A percentile compares a stretch with the other conserved stretches of the same genome.
These are phyloP conservation scores for Tinamus major DNA, from an alignment of 2,797 vertebrate genomes.

Conservation along the genomic window DNA sequence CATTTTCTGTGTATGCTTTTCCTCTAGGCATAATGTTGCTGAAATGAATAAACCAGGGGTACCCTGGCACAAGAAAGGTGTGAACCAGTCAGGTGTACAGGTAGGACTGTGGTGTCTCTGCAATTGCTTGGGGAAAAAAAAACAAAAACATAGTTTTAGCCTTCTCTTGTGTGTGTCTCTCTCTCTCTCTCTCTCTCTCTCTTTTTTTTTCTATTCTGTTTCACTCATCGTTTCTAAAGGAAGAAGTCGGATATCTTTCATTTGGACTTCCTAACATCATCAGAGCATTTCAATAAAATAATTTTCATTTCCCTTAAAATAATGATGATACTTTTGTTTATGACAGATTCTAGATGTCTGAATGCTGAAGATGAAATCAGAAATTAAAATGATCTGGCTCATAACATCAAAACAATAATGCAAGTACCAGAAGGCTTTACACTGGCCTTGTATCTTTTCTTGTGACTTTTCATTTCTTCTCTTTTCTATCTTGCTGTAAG, in stretches of 20 bases:
- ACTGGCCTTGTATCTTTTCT: conserved; percentile 11
- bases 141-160: background rate
- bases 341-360: background rate
- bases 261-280: background rate
- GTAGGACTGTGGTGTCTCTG: background rate
- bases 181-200: background rate
- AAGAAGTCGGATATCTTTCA: background rate
- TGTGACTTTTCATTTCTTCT: conserved; percentile 21
- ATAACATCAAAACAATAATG: background rate
- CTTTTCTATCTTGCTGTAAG: conserved; percentile 3
- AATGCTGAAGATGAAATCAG: background rate
- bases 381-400: background rate
- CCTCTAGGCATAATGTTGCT: background rate
- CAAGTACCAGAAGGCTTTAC: background rate
- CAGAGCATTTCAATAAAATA: background rate
- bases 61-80: background rate
- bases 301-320: background rate
- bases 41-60: background rate
- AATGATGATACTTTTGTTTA: background rate
- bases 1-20: background rate
- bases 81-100: background rate
- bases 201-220: background rate
- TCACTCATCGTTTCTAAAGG: background rate
- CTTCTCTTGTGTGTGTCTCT: background rate
- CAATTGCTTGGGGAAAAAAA: background rate